Evolutionary conservation across 2,797 vertebrate genomes (phyloP).

Genomic region (Danio aesculapii): DNA sequence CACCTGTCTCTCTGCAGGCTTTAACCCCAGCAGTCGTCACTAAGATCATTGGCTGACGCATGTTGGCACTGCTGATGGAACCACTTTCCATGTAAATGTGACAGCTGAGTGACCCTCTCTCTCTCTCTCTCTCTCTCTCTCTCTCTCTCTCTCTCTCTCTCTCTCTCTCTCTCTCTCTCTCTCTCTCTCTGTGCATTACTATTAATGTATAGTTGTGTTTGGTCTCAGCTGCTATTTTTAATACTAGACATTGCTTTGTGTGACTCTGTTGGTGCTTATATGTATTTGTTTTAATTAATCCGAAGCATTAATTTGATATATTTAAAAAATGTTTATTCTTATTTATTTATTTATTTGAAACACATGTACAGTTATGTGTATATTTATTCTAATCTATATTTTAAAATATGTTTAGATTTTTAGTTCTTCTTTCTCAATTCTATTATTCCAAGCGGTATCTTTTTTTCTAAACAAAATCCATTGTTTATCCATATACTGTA

Average conservation of each 20-base stretch:
- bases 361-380: too few species aligned
- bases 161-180: too few species aligned
- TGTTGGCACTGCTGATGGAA: slow-evolving; percentile 65
- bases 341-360: neutral
- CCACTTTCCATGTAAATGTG: slow-evolving; percentile 61
- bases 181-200: slow-evolving; percentile 31
- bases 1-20: slow-evolving; percentile 71
- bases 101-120: slow-evolving; percentile 43
- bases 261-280: neutral
- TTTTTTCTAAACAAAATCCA: neutral
- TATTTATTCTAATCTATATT: too few species aligned
- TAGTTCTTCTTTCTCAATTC: too few species aligned
- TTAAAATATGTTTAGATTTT: too few species aligned
- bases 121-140: too few species aligned
- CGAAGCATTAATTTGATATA: neutral
- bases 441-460: too few species aligned
- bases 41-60: slow-evolving; percentile 60
- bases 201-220: neutral
- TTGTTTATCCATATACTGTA: too few species aligned
- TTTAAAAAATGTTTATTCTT: neutral
- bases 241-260: neutral
- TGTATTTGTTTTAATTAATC: neutral
- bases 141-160: too few species aligned
- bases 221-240: neutral
- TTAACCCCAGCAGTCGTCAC: slow-evolving; percentile 59